These are phyloP conservation scores for Nysson spinosus DNA, from an alignment of 2,888 invertebrate species.

Conservation along the genomic window DNA sequence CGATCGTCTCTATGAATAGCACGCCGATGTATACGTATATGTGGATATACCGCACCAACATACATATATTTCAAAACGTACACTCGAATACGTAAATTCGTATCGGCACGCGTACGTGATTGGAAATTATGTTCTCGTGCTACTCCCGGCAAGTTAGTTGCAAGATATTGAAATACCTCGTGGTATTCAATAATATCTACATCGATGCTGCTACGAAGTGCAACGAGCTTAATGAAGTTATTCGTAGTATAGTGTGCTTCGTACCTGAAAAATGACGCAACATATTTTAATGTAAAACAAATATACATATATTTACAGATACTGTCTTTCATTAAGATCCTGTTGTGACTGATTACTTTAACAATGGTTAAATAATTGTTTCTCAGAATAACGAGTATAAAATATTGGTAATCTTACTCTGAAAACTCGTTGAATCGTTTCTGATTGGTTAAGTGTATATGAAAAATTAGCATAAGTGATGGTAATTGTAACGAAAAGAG, in stretches of 20 bases:
- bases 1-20: slow-evolving; percentile 43
- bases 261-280: too few relatives aligned
- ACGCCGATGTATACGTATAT: background rate
- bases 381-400: too few relatives aligned
- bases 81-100: slow-evolving; percentile 22
- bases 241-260: too few relatives aligned
- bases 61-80: background rate
- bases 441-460: background rate
- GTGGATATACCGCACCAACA: background rate
- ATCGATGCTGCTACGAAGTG: slow-evolving; percentile 27
- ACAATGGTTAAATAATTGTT: too few relatives aligned
- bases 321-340: too few relatives aligned
- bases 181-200: background rate
- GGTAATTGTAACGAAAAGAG: slow-evolving; percentile 56
- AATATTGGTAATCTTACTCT: too few relatives aligned
- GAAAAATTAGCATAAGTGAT: slow-evolving; percentile 14
- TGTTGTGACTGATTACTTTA: too few relatives aligned
- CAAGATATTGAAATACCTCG: background rate
- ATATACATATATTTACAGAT: too few relatives aligned
- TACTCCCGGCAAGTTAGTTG: background rate
- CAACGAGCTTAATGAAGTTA: too few relatives aligned
- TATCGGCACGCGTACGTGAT: slow-evolving; percentile 4
- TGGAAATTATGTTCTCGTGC: background rate
- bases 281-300: too few relatives aligned
- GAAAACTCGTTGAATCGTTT: background rate